Evolutionary conservation across 92 coral and sea anemone genomes (phyloP), one percentile per base, ranked within the genome.

Genomic region (Zoanthus sansibaricus): DNA sequence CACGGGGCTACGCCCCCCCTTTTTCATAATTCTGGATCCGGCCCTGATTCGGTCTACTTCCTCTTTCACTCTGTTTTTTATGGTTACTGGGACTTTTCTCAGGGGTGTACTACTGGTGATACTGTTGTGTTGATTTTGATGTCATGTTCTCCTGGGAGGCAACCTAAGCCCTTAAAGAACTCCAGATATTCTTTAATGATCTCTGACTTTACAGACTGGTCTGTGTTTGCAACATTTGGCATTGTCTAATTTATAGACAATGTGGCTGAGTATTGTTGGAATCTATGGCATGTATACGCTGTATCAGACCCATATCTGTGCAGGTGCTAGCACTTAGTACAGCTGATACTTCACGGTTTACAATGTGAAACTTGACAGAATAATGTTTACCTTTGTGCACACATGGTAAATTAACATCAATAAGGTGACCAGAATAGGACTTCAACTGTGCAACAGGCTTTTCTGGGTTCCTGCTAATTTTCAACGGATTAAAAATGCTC

Each of bases 271-370:
- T 13, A 18, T 31, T 15, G 74, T 69, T 69, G 21, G 74, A 69
- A 6, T 69, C 74, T 31, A 47, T 48, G 54, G 78, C 21, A 59
- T 88, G 88, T 30, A 88, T 47, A 67, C 88, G 52, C 44, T 47
- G 70, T 48, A 89, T 72, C 25, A 89, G 78, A 1, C 84, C 84
- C 85, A 84, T 52, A 18, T 84, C 89, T 84, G 85, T 54, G 85
- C 89, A 85, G 80, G 87, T 78, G 58, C 76, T 74, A 0, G 89
- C 89, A 78, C 87, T 79, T 55, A 89, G 86, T 25, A 89, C 89
- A 54, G 89, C 67, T 71, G 89, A 83, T 10, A 82, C 92, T 83
- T 70, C 86, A 69, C 82, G 15, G 16, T 86, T 78, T 64, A 85
- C 71, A 59, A 86, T 79, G 45, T 90, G 59, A 54, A 90, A 78